Evolutionary conservation across 2,797 vertebrate species (phyloP), one percentile per base, ranked within the genome.

Genomic region (Falco concolor): DNA sequence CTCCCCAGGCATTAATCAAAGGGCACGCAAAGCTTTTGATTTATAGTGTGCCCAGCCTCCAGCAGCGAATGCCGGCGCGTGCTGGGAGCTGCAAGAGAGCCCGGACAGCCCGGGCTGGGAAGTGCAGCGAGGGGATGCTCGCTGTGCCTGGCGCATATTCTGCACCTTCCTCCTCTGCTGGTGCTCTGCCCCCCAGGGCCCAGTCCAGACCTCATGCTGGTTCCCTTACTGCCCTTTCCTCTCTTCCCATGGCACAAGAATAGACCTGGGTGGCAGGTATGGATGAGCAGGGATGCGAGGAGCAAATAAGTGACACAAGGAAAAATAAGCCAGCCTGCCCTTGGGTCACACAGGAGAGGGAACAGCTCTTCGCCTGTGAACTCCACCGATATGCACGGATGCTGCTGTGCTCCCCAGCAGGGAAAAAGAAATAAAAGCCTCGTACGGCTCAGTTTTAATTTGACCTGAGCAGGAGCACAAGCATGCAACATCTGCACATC

Each of bases 161-260:
- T 83, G 86, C 77, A 36, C 45, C 75, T 72, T 34, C 90, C 44
- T 70, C 65, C 56, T 47, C 52, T 56, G 67, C 68, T 19, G 30
- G 24, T 38, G 74, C 53, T 67, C 27, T 16, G 76, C n/a, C 7
- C 27, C 42, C 34, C 59, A 32, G 22, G 1, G 3, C 59, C 42
- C 1, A 0, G 4, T 2, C 56, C 8, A 3, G 19, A 44, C 28
- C 34, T 60, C 2, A 1, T 3, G 0, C 12, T 4, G 13, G 2
- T 5, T n/a, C 52, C 69, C 30, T 36, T 1, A 0, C 12, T 84
- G 30, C 53, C 30, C 10, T 77, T 18, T 36, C 5, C n/a, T 15
- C 40, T 17, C 18, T 8, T 84, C 14, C 34, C 5, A 4, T 2
- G 1, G 34, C 42, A 23, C 74, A 36, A 49, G 27, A 34, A 8